Evolutionary conservation across 1,140 invertebrate species (phyloP).

Genomic region (Rhopalosiphum padi): DNA sequence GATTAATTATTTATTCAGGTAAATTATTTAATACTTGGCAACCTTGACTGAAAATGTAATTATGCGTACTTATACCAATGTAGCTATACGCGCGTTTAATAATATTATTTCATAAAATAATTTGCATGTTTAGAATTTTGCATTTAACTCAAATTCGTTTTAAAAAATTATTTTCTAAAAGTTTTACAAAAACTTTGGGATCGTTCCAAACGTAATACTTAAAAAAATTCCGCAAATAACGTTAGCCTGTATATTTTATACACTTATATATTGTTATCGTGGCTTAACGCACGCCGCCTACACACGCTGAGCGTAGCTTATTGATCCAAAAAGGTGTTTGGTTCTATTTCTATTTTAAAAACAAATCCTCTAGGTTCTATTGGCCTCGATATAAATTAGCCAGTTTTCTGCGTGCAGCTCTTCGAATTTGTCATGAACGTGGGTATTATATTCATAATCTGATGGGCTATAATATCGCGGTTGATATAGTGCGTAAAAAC

Average conservation of each 20-base stretch:
- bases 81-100: background rate
- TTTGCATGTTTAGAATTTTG: background rate
- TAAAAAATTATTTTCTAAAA: background rate
- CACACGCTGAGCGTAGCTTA: background rate
- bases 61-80: background rate
- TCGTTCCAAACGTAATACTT: slow-evolving; percentile 1
- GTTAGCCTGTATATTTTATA: slow-evolving; percentile 23
- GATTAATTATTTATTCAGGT: background rate
- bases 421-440: slow-evolving; percentile 32
- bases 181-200: slow-evolving; percentile 1
- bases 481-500: slow-evolving; percentile 23
- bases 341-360: slow-evolving; percentile 47
- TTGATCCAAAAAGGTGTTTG: slow-evolving; percentile 51
- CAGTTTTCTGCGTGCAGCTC: slow-evolving; percentile 46
- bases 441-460: slow-evolving; percentile 44
- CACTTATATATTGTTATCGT: background rate
- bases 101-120: background rate
- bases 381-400: slow-evolving; percentile 56
- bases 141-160: background rate
- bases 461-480: slow-evolving; percentile 33
- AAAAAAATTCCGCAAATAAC: slow-evolving; percentile 42
- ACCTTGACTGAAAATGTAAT: background rate
- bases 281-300: background rate
- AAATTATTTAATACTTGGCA: background rate
- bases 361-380: slow-evolving; percentile 39